Evolutionary conservation across 2,113 vertebrate species (phyloP).

Genomic region (Dasyprocta punctata): DNA sequence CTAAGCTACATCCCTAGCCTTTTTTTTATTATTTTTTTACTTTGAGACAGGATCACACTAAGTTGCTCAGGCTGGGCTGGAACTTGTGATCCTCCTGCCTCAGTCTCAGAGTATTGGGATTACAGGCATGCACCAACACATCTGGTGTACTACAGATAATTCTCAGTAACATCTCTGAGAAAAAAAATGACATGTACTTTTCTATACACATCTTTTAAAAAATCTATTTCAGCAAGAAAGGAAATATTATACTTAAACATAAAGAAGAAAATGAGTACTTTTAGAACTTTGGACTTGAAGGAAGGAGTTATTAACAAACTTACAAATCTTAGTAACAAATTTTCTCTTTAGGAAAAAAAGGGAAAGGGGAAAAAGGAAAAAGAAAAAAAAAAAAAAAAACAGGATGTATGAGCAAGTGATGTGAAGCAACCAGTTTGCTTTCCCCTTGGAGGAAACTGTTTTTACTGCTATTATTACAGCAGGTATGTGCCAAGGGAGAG

Average conservation of each 20-base stretch:
- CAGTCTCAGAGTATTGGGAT: not conserved
- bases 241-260: conserved; percentile 23
- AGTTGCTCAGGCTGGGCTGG: not conserved
- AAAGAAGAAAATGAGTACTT: conserved; percentile 12
- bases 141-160: not conserved
- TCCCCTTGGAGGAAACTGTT: not conserved
- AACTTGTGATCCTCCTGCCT: not conserved
- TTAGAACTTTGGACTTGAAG: conserved; percentile 11
- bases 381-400: too few species aligned
- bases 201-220: conserved; percentile 37
- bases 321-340: not conserved
- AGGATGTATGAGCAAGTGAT: not conserved
- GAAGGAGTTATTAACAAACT: not conserved
- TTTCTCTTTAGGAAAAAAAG: not conserved
- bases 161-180: conserved; percentile 20
- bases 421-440: not conserved
- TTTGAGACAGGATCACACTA: not conserved
- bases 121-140: not conserved
- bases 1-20: not conserved
- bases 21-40: not conserved
- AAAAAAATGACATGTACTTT: conserved; percentile 3
- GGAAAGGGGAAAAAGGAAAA: too few species aligned
- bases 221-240: not conserved
- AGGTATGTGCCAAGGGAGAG: not conserved
- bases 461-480: not conserved